These are phyloP conservation scores for Ptilonorhynchus violaceus DNA, from an alignment of 2,113 vertebrate species.

Conservation along the genomic window DNA sequence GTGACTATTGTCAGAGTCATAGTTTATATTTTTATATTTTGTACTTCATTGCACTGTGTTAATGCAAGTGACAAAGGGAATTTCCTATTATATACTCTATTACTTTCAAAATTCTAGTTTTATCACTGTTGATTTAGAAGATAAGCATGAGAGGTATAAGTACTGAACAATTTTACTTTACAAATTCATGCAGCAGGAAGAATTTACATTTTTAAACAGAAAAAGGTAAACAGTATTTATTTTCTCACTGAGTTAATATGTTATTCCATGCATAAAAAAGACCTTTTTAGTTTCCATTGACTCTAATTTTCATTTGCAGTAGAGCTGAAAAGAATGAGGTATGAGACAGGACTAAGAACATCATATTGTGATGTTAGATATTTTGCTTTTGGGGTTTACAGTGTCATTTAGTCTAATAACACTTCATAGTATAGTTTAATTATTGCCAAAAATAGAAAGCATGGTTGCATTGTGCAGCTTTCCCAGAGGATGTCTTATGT, in stretches of 20 bases:
- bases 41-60: neutral
- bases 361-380: neutral
- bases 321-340: conserved; percentile 29
- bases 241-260: conserved; percentile 24
- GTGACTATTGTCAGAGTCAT: neutral
- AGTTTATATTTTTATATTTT: conserved; percentile 22
- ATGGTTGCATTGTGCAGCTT: neutral
- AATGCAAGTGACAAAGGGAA: conserved; percentile 13
- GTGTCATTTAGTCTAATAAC: conserved; percentile 15
- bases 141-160: conserved; percentile 3
- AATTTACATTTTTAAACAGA: conserved; percentile 35
- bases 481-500: conserved; percentile 37
- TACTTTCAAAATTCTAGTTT: conserved; percentile 34
- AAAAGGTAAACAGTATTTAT: conserved; percentile 42
- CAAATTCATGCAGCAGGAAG: conserved; percentile 3
- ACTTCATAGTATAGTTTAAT: conserved; percentile 32
- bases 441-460: conserved; percentile 54
- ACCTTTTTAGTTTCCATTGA: neutral
- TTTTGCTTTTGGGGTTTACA: conserved; percentile 44
- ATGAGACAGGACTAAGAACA: neutral
- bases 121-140: conserved; percentile 42
- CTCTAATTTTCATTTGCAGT: conserved; percentile 44
- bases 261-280: conserved; percentile 8
- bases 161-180: conserved; percentile 31
- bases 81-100: conserved; percentile 27